Conservation (phyloP, 2,113 vertebrate genomes). For the Lophius piscatorius region DNA sequence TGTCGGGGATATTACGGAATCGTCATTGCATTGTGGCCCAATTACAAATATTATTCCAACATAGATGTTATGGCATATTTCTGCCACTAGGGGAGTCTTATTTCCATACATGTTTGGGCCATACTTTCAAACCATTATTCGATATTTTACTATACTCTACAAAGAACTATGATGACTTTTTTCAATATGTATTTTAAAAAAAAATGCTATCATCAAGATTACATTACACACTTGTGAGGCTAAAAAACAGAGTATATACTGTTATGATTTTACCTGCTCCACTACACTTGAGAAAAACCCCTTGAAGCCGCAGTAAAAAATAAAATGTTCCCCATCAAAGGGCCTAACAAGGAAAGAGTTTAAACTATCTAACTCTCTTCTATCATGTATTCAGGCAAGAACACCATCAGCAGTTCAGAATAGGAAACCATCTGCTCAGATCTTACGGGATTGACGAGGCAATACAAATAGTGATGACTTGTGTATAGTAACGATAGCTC, state of each 20-base stretch:
- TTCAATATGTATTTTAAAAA: no score
- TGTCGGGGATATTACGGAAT: no score
- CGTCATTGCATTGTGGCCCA: no score
- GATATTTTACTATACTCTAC: no score
- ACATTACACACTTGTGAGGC: no score
- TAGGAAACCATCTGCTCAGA: constrained; percentile 61
- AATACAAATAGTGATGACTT: constrained; percentile 61
- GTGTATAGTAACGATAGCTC: constrained; percentile 43
- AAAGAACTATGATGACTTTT: no score
- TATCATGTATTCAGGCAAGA: constrained; percentile 19
- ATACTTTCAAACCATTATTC: no score
- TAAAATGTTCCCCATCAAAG: constrained; percentile 1
- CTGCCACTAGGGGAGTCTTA: no score
- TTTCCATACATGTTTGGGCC: no score
- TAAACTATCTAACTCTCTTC: constrained; percentile 21
- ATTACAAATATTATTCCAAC: no score
- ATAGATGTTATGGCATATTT: no score
- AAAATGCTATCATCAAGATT: no score
- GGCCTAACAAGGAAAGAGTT: constrained; percentile 4
- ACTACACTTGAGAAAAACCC: neutral
- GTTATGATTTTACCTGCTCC: neutral
- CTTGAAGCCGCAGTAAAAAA: neutral
- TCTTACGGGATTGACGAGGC: constrained; percentile 42
- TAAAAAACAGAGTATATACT: neutral
- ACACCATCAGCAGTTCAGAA: constrained; percentile 51